Conservation (phyloP, 1,140 invertebrate genomes). For the Habropoda laboriosa region DNA sequence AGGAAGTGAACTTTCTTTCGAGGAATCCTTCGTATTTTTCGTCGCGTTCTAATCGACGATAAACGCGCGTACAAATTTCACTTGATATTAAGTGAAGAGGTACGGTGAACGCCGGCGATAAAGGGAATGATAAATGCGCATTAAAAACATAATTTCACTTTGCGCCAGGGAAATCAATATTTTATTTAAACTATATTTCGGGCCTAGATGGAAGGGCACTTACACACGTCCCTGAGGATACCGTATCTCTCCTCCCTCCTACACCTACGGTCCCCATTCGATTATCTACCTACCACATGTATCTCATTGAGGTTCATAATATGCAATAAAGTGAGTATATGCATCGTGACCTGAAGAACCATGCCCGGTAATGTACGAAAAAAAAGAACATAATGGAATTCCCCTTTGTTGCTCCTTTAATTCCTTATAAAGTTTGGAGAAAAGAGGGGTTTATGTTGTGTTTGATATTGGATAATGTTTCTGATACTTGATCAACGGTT, state of each 20-base stretch:
- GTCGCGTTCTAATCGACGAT: slow-evolving; percentile 11
- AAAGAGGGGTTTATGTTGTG: no score
- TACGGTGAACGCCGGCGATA: not conserved
- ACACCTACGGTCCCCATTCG: slow-evolving; percentile 36
- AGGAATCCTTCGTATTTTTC: not conserved
- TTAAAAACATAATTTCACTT: slow-evolving; percentile 46
- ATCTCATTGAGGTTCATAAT: slow-evolving; percentile 42
- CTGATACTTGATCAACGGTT: no score
- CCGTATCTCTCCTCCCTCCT: slow-evolving; percentile 4
- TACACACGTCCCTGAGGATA: slow-evolving; percentile 46
- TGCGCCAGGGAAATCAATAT: slow-evolving; percentile 35
- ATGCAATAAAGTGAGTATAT: slow-evolving; percentile 38
- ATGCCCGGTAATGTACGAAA: not conserved
- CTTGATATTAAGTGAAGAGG: slow-evolving; percentile 19
- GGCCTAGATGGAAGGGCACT: slow-evolving; percentile 35
- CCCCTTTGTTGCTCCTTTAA: not conserved
- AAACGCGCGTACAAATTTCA: slow-evolving; percentile 21
- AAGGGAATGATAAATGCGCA: slow-evolving; percentile 39
- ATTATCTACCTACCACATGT: slow-evolving; percentile 46
- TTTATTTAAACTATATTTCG: slow-evolving; percentile 46
- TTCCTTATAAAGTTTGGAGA: no score
- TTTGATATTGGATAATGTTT: no score
- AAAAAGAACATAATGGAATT: not conserved
- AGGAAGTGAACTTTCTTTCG: no score
- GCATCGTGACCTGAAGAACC: slow-evolving; percentile 13